A percentile compares a stretch with the other conserved stretches of the same genome.
These are phyloP conservation scores for Chaenodraco wilsoni DNA, from an alignment of 2,797 vertebrate species.

Conservation along the genomic window DNA sequence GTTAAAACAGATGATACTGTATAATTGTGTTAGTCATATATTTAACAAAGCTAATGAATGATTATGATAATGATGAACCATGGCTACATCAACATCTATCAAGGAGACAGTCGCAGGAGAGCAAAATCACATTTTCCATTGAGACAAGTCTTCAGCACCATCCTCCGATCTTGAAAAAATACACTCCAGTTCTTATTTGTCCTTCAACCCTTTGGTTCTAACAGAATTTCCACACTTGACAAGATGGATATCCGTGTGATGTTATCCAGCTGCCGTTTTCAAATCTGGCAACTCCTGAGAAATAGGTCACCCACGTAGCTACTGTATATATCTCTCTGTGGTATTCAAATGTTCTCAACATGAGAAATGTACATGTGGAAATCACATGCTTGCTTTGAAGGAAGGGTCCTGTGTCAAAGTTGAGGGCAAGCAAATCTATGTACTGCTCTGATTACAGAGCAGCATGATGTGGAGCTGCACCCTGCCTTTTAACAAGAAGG, in stretches of 20 bases:
- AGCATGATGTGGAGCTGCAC: slow-evolving; percentile 46
- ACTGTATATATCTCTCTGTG: slow-evolving; percentile 11
- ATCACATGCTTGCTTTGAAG: slow-evolving; percentile 41
- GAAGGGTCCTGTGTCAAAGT: slow-evolving; percentile 52
- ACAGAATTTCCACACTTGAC: not conserved
- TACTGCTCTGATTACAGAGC: slow-evolving; percentile 71
- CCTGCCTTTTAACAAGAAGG: slow-evolving; percentile 41
- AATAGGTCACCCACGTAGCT: slow-evolving; percentile 5
- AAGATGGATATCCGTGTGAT: not conserved
- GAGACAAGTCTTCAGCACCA: too few species aligned
- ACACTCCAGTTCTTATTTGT: too few species aligned
- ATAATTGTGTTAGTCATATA: not conserved
- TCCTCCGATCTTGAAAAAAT: too few species aligned
- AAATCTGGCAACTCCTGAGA: not conserved
- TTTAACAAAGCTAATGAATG: not conserved
- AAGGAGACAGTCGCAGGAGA: too few species aligned
- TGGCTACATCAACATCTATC: too few species aligned
- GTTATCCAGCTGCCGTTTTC: not conserved
- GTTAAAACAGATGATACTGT: not conserved
- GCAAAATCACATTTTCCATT: too few species aligned
- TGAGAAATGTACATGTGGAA: slow-evolving; percentile 45
- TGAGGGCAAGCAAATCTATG: slow-evolving; percentile 53
- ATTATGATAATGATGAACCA: too few species aligned
- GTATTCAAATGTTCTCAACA: slow-evolving; percentile 14
- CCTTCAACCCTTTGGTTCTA: not conserved